Evolutionary conservation across 2,888 invertebrate species (phyloP), one percentile per base, ranked within the genome.

Genomic region (Pachliopta kotzebuea): DNA sequence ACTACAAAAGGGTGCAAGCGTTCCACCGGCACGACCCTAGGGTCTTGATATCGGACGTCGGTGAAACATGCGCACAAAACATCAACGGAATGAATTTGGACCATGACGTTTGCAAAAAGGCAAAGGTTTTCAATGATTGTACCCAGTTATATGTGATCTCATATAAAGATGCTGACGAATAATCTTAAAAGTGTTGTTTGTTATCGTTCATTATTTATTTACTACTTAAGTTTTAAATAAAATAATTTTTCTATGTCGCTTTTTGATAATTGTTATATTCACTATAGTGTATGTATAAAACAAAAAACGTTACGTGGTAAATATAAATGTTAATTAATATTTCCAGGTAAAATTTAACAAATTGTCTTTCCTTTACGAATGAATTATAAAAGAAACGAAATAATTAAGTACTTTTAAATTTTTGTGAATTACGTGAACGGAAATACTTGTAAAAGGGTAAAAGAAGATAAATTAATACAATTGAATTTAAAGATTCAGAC

Each of bases 111-210:
- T 91, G 90, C 68, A 89, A 88, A 69, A 91, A 90, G 67, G 90
- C 90, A 0, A 91, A 90, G 68, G 88, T 90, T 1, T 91, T 91
- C 68, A 91, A 91, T 66, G 90, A 91, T 45, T 91, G 90, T 66
- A 91, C 90, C 14, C 90, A 90, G 69, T 68, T 91, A 23, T 91
- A 90, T 67, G 88, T 85, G 0, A 85, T 91, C 17, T 85, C 89
- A 0, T 88, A 83, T 61, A 81, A 69, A 67, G 86, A 89, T 2
- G 70, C 74, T 0, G 83, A 87, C 7, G 79, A 72, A 17, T 70
- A 65, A 64, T 55, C 42, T 50, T 52, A 54, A 58, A 37, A 55
- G 9, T 50, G 78, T 0, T 74, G 69, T 69, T 60, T 50, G 78
- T 0, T 74, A 69, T 69, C 58, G 52, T 64, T 26, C 2, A 56